Evolutionary conservation across 2,113 vertebrate genomes (phyloP).

Genomic region (Sinocyclocheilus anshuiensis): DNA sequence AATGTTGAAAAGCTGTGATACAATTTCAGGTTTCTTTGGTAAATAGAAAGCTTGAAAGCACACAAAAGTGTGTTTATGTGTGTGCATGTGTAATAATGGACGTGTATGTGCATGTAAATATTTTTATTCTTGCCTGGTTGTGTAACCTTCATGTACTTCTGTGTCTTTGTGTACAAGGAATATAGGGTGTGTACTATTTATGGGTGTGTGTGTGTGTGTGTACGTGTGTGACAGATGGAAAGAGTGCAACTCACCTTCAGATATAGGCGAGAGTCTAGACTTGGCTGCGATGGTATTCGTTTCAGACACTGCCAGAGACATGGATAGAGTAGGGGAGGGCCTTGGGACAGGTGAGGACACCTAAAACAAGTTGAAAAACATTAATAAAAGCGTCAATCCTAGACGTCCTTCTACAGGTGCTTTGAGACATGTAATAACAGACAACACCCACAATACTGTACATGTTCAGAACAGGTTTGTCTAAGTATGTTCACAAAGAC

Average conservation of each 20-base stretch:
- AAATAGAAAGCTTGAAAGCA: too few species aligned
- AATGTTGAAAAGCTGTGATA: too few species aligned
- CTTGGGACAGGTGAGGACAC: conserved; percentile 32
- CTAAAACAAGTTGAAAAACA: conserved; percentile 28
- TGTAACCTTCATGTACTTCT: not conserved
- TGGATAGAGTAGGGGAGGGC: conserved; percentile 9
- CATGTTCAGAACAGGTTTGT: conserved; percentile 40
- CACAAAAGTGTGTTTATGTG: too few species aligned
- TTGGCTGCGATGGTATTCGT: conserved; percentile 35
- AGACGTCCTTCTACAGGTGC: not conserved
- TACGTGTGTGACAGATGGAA: not conserved
- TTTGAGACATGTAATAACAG: conserved; percentile 17
- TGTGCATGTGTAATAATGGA: too few species aligned
- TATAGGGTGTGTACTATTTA: not conserved
- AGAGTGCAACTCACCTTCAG: conserved; percentile 71
- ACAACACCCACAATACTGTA: conserved; percentile 2
- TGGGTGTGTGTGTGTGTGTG: conserved; percentile 1
- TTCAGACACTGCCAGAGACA: conserved; percentile 40
- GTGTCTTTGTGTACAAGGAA: conserved; percentile 2
- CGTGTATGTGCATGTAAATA: too few species aligned
- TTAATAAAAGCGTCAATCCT: not conserved
- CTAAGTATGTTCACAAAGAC: not conserved
- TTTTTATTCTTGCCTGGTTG: not conserved
- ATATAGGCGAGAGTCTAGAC: conserved; percentile 70
- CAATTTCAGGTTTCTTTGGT: too few species aligned